A percentile compares a stretch with the other conserved stretches of the same genome.
These are phyloP conservation scores for Drosophila sturtevanti DNA, from an alignment of 1,140 invertebrate species.

Conservation along the genomic window DNA sequence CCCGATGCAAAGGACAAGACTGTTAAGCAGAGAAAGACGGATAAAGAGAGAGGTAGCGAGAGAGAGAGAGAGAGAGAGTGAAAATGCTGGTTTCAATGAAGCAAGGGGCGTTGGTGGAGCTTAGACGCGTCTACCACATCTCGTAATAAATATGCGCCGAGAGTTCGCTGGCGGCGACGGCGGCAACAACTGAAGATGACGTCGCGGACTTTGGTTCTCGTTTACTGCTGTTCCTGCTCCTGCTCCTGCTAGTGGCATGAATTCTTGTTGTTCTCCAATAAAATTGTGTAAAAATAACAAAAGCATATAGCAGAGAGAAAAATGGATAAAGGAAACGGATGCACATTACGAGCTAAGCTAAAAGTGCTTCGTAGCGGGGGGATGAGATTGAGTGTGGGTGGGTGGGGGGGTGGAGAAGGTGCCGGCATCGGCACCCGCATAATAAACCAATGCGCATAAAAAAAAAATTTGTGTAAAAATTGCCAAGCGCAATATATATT, in stretches of 20 bases:
- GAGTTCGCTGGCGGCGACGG: constrained; percentile 39
- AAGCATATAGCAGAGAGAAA: constrained; percentile 61
- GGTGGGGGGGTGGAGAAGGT: neutral
- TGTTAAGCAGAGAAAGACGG: constrained; percentile 1
- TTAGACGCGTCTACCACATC: constrained; percentile 56
- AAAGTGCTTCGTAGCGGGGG: constrained; percentile 12
- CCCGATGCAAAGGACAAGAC: constrained; percentile 33
- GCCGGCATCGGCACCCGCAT: constrained; percentile 53
- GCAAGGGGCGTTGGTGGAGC: constrained; percentile 13
- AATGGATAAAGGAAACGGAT: constrained; percentile 61
- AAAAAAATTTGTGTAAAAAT: constrained; percentile 57
- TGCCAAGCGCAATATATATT: constrained; percentile 39
- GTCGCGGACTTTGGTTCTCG: constrained; percentile 28
- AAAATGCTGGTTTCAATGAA: neutral
- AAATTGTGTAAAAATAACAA: constrained; percentile 78
- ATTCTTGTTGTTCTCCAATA: constrained; percentile 47
- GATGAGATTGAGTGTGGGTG: constrained; percentile 1
- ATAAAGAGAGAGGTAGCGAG: neutral
- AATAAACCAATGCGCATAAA: constrained; percentile 66
- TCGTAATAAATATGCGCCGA: constrained; percentile 73
- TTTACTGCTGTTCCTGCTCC: constrained; percentile 3
- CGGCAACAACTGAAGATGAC: constrained; percentile 45
- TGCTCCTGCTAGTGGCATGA: constrained; percentile 12
- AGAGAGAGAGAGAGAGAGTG: neutral
- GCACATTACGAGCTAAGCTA: constrained; percentile 50